phyloP scores from a whole-genome alignment of 2,888 invertebrate species.

The Pyrochroa serraticornis region DNA sequence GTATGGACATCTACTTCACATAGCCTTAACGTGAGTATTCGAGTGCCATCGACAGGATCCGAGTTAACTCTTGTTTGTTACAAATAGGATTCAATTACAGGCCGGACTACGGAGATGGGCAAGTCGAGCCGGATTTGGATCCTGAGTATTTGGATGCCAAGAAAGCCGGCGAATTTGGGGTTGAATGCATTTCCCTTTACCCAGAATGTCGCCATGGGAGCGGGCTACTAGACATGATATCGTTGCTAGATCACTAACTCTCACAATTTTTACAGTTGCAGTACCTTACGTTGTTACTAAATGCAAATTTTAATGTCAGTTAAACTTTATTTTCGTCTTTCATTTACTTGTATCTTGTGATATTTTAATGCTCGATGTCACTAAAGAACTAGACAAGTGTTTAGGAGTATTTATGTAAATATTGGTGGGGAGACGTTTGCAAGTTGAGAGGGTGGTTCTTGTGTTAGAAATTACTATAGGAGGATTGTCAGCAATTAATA shows the following conservation, averaged over 20 bases:
- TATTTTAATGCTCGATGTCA: too few relatives aligned
- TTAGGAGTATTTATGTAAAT: too few relatives aligned
- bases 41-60: conserved; percentile 8
- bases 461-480: too few relatives aligned
- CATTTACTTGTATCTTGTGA: too few relatives aligned
- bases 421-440: too few relatives aligned
- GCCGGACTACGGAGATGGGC: conserved; percentile 63
- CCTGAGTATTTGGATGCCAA: conserved; percentile 67
- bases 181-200: conserved; percentile 68
- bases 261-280: background rate
- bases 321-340: too few relatives aligned
- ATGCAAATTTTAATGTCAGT: too few relatives aligned
- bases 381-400: too few relatives aligned
- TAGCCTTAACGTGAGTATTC: conserved; percentile 72
- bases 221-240: conserved; percentile 68
- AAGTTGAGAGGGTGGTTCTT: too few relatives aligned
- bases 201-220: conserved; percentile 66
- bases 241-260: conserved; percentile 42
- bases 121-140: conserved; percentile 60
- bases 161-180: conserved; percentile 67
- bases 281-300: too few relatives aligned
- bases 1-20: conserved; percentile 76
- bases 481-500: too few relatives aligned
- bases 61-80: conserved; percentile 15
- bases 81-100: conserved; percentile 55